Conservation (phyloP, 2,888 invertebrate genomes). For the Bruchidius siliquastri region DNA sequence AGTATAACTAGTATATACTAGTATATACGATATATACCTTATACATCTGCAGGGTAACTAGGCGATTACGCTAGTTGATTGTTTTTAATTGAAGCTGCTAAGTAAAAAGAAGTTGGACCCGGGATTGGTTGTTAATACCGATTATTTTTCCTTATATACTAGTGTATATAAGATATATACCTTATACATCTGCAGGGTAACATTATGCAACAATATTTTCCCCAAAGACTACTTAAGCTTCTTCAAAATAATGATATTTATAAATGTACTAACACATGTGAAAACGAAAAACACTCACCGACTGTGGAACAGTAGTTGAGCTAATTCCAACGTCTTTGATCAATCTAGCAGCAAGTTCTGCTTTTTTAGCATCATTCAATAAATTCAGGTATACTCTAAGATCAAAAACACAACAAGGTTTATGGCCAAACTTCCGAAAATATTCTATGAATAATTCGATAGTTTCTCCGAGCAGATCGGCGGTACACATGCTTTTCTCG, state of each 20-base stretch:
- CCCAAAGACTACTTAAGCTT: no score
- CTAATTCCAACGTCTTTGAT: slow-evolving; percentile 61
- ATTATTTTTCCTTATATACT: no score
- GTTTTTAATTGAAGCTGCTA: no score
- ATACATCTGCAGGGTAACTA: no score
- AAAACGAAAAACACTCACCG: slow-evolving; percentile 48
- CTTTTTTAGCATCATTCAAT: slow-evolving; percentile 60
- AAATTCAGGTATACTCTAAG: slow-evolving; percentile 69
- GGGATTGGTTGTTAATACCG: no score
- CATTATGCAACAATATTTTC: no score
- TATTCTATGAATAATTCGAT: slow-evolving; percentile 72
- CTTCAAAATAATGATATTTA: slow-evolving; percentile 1
- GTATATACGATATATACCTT: no score
- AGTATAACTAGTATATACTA: no score
- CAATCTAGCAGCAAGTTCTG: slow-evolving; percentile 56
- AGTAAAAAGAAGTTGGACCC: no score
- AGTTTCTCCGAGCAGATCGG: slow-evolving; percentile 57
- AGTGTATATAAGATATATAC: no score
- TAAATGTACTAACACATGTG: slow-evolving; percentile 10
- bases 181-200: no score
- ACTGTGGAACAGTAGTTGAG: slow-evolving; percentile 59
- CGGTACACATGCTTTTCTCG: slow-evolving; percentile 52
- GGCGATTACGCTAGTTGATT: no score
- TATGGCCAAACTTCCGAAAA: slow-evolving; percentile 76
- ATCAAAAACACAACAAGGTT: slow-evolving; percentile 82